Conservation (phyloP, 2,888 invertebrate genomes). For the Dimorphilus gyrociliatus region DNA sequence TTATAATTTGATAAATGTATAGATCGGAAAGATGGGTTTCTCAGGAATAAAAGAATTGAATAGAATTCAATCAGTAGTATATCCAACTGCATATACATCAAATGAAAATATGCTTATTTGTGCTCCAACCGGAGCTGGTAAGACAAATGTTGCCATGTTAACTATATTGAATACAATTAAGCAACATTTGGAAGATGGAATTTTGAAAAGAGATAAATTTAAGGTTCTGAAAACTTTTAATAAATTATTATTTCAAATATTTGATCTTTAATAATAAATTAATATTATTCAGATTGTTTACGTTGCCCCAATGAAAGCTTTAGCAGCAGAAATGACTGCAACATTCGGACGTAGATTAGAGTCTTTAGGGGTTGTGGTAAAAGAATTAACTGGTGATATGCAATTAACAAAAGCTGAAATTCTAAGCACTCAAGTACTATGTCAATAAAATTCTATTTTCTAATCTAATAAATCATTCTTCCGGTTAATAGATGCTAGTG, state of each 20-base stretch:
- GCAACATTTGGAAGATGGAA: slow-evolving; percentile 53
- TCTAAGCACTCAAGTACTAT: slow-evolving; percentile 71
- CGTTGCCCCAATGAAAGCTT: slow-evolving; percentile 97
- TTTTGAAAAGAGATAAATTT: slow-evolving; percentile 74
- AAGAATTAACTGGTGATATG: slow-evolving; percentile 95
- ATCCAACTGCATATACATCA: slow-evolving; percentile 78
- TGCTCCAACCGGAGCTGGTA: slow-evolving; percentile 97
- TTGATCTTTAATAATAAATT: too few species aligned
- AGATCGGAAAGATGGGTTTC: slow-evolving; percentile 77
- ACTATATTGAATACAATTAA: slow-evolving; percentile 77
- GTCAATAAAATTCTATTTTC: slow-evolving; percentile 2
- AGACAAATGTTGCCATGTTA: slow-evolving; percentile 92
- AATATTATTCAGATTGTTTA: slow-evolving; percentile 66
- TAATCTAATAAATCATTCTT: too few species aligned
- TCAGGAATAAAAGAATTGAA: slow-evolving; percentile 69
- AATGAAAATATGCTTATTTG: slow-evolving; percentile 94
- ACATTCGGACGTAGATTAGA: slow-evolving; percentile 70
- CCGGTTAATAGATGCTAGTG: slow-evolving; percentile 79
- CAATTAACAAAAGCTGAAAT: slow-evolving; percentile 85
- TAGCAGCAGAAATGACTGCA: slow-evolving; percentile 93
- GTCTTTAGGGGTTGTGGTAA: slow-evolving; percentile 60
- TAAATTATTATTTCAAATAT: too few species aligned
- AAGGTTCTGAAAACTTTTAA: too few species aligned
- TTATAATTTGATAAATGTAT: slow-evolving; percentile 1
- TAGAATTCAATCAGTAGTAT: slow-evolving; percentile 87